Percentiles rank a stretch among this genome's conserved stretches.
phyloP scores from a whole-genome alignment of 2,888 invertebrate genomes.

The Caenorhabditis sp. region DNA sequence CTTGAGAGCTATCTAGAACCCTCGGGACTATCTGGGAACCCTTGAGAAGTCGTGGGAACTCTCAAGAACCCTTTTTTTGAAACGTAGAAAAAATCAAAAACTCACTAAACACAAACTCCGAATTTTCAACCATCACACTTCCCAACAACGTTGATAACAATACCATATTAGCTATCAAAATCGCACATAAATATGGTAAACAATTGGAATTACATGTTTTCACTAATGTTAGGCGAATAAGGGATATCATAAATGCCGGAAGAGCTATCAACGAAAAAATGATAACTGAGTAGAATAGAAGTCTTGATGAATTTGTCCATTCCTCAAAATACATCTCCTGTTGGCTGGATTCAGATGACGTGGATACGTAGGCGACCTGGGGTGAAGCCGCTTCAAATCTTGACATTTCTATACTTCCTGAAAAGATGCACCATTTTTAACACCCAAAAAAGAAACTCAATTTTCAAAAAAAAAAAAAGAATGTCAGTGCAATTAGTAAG shows the following conservation, averaged over 20 bases:
- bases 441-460: not conserved
- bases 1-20: too few relatives aligned
- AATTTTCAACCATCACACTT: conserved; percentile 38
- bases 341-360: not conserved
- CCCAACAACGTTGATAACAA: conserved; percentile 40
- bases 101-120: conserved; percentile 30
- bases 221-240: conserved; percentile 28
- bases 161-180: conserved; percentile 47
- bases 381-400: not conserved
- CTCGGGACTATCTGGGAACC: too few relatives aligned
- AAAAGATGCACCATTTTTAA: not conserved
- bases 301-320: conserved; percentile 46
- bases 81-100: not conserved
- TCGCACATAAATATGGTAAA: conserved; percentile 47
- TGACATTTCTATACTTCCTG: not conserved
- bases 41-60: too few relatives aligned
- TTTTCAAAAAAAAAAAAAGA: not conserved
- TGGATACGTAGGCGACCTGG: not conserved
- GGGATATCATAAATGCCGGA: conserved; percentile 32
- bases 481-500: too few relatives aligned
- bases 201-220: conserved; percentile 29
- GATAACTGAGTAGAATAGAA: conserved; percentile 48
- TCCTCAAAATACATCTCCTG: conserved; percentile 11
- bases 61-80: not conserved
- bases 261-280: conserved; percentile 41